Conservation (phyloP, 2,797 vertebrate genomes). For the Thalassophryne amazonica region DNA sequence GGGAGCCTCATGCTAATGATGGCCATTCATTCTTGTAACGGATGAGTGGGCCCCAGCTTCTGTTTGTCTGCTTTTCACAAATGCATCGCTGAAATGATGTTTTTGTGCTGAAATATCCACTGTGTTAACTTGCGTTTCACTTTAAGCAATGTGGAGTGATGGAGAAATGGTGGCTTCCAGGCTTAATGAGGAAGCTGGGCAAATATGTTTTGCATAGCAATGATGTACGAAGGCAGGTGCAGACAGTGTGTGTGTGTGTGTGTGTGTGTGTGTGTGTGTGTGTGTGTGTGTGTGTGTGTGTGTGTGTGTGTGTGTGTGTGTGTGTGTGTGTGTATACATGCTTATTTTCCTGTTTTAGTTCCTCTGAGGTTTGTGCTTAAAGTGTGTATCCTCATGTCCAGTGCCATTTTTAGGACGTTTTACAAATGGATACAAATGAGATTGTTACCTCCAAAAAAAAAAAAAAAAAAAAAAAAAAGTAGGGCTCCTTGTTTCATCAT, state of each 20-base stretch:
- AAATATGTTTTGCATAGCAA: slow-evolving; percentile 60
- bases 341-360: background rate
- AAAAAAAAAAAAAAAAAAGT: no score
- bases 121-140: slow-evolving; percentile 15
- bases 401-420: slow-evolving; percentile 15
- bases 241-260: slow-evolving; percentile 30
- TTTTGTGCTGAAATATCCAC: slow-evolving; percentile 40
- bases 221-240: slow-evolving; percentile 60
- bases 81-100: slow-evolving; percentile 45
- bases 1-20: slow-evolving; percentile 92
- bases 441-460: slow-evolving; percentile 7
- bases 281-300: no score
- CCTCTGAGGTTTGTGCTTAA: slow-evolving; percentile 24
- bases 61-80: slow-evolving; percentile 54
- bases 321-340: slow-evolving; percentile 13
- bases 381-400: slow-evolving; percentile 26
- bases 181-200: slow-evolving; percentile 32
- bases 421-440: slow-evolving; percentile 11
- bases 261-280: slow-evolving; percentile 17
- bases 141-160: background rate
- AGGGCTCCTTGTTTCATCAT: slow-evolving; percentile 7
- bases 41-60: slow-evolving; percentile 70
- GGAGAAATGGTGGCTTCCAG: slow-evolving; percentile 12
- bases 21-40: slow-evolving; percentile 87
- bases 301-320: slow-evolving; percentile 3